These are phyloP conservation scores for Meloe dianella DNA, from an alignment of 2,888 invertebrate species.

Conservation along the genomic window DNA sequence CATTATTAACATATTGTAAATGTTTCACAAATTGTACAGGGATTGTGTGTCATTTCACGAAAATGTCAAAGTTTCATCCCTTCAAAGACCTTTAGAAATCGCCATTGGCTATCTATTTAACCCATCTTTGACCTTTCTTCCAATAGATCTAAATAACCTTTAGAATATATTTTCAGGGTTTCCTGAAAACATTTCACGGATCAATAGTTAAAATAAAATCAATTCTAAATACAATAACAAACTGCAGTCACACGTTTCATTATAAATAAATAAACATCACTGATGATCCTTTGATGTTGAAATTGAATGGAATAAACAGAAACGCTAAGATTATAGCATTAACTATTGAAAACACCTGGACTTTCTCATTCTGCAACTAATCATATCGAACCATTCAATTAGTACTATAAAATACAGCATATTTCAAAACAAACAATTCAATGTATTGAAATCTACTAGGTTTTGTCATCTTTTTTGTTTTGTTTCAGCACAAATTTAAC, in stretches of 20 bases:
- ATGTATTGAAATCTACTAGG: background rate
- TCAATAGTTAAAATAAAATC: background rate
- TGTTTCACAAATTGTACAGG: background rate
- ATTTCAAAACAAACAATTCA: background rate
- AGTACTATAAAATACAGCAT: background rate
- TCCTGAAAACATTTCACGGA: background rate
- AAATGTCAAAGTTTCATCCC: constrained; percentile 5
- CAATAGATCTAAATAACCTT: background rate
- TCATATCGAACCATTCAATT: constrained; percentile 22
- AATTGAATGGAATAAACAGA: background rate
- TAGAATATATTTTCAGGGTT: background rate
- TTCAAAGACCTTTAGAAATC: background rate
- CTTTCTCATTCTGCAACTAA: constrained; percentile 28
- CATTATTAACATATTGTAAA: background rate
- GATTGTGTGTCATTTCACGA: background rate
- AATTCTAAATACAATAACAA: background rate
- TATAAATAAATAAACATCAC: constrained; percentile 2
- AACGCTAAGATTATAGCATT: constrained; percentile 3
- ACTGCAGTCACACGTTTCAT: background rate
- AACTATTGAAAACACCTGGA: constrained; percentile 21
- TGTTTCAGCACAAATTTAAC: background rate
- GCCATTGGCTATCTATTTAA: constrained; percentile 6
- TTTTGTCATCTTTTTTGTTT: background rate
- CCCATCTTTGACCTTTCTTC: background rate
- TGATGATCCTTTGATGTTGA: constrained; percentile 6